Base-by-base conservation (phyloP, 2,113 vertebrate genomes). In the Ceyx cyanopectus region DNA sequence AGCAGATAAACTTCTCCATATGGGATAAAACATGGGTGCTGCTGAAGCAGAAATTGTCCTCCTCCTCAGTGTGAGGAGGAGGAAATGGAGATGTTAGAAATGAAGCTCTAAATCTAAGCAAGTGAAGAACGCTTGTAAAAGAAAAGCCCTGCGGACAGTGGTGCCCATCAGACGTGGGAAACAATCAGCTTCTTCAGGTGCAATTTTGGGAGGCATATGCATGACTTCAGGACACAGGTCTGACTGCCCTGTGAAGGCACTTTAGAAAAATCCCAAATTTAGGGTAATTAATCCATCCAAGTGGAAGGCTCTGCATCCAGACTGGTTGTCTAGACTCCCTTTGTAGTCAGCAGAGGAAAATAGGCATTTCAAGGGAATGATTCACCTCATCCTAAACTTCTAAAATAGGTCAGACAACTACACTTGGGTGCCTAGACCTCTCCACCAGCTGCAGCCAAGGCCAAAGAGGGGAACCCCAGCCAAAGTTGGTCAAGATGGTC, bases 301-400 rank as follows among this genome's bases (percentile, higher is more conserved):
- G 84, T 27, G 48, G 74, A 94, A 88, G 61, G 27, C 61, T 76
- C 92, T 79, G 63, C 65, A 85, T 54, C 76, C 95, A 94, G 95
- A 87, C 87, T 10, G 30, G 87, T 22, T 75, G 93, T 94, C 94
- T 92, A 92, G 95, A 96, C 95, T 94, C 43, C 48, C 94, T 96
- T 93, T 94, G 95, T 87, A 93, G 91, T 91, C 91, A 85, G 89
- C 77, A 65, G 78, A 79, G 87, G 84, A 87, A 53, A 81, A 69
- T 30, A 81, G 86, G 56, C 77, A 17, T 68, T 48, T 43, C 72
- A 76, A 92, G 92, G 86, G 65, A 19, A 65, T 94, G 94, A 96
- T 94, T 96, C 94, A 96, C 30, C 93, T 61, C 66, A 29, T 5
- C 91, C 80, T 5, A 68, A 90, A 81, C 89, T 90, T 40, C 81